Conservation (phyloP, 2,113 vertebrate genomes). For the Carettochelys insculpta region DNA sequence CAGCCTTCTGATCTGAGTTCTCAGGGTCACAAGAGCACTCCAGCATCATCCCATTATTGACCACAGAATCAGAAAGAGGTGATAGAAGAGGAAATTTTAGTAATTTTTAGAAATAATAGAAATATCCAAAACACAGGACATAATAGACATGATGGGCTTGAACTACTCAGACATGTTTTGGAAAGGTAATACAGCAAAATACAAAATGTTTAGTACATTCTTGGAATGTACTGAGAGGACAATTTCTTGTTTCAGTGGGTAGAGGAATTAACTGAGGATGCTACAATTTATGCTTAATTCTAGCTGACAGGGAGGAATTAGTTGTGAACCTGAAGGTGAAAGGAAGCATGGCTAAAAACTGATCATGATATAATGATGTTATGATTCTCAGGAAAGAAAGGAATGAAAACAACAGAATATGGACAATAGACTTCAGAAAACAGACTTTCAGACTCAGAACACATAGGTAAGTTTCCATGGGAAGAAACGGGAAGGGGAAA, state of each 20-base stretch:
- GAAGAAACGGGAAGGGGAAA: too few relatives aligned
- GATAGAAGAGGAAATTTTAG: too few relatives aligned
- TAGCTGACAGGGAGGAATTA: not conserved
- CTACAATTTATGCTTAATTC: not conserved
- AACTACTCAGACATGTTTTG: not conserved
- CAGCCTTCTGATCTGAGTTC: too few relatives aligned
- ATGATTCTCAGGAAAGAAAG: not conserved
- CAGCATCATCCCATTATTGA: too few relatives aligned
- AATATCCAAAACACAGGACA: not conserved
- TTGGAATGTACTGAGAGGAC: not conserved
- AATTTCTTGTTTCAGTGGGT: not conserved
- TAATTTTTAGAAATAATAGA: not conserved
- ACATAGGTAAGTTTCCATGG: too few relatives aligned
- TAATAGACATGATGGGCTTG: not conserved
- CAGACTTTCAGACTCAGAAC: too few relatives aligned
- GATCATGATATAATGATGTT: not conserved
- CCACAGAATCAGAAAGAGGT: not conserved
- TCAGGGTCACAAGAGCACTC: too few relatives aligned
- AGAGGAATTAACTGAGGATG: not conserved
- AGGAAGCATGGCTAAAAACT: not conserved
- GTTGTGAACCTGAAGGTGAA: not conserved
- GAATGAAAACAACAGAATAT: too few relatives aligned
- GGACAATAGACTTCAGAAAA: too few relatives aligned
- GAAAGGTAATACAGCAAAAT: not conserved
- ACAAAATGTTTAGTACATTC: not conserved